These are phyloP conservation scores for Zygogramma bicolorata DNA, from an alignment of 2,888 invertebrate species.

Conservation along the genomic window DNA sequence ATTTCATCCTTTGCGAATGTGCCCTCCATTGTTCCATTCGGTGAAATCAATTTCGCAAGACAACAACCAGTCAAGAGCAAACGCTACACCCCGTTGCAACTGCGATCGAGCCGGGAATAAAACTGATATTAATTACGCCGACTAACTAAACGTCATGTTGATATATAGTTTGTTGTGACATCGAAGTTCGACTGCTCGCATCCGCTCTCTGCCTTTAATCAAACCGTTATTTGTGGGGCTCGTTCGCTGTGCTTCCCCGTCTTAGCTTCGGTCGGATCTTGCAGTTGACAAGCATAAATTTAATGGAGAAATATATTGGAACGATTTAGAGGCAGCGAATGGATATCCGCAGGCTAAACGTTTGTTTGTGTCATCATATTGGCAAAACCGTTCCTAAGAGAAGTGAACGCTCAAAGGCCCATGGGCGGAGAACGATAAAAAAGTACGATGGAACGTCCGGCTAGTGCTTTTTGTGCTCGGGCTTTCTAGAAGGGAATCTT, in stretches of 20 bases:
- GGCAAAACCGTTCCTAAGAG: slow-evolving; percentile 39
- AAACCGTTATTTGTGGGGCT: slow-evolving; percentile 42
- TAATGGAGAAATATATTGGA: slow-evolving; percentile 51
- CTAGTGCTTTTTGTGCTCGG: background rate
- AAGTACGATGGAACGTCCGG: background rate
- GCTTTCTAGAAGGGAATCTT: background rate
- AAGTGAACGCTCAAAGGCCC: slow-evolving; percentile 23
- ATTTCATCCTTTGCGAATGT: too few relatives aligned
- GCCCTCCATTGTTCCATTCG: background rate
- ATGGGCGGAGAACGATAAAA: background rate
- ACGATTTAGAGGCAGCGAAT: slow-evolving; percentile 52
- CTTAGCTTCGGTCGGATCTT: slow-evolving; percentile 52
- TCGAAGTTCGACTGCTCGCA: slow-evolving; percentile 45
- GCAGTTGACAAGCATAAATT: slow-evolving; percentile 56
- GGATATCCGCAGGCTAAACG: slow-evolving; percentile 56
- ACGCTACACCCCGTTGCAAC: background rate
- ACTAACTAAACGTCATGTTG: slow-evolving; percentile 32
- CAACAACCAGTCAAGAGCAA: background rate
- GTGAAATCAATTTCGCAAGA: background rate
- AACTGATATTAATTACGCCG: slow-evolving; percentile 27
- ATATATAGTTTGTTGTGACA: slow-evolving; percentile 44
- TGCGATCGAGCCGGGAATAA: slow-evolving; percentile 10
- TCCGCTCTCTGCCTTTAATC: slow-evolving; percentile 50
- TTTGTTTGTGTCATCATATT: slow-evolving; percentile 57
- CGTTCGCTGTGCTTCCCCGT: slow-evolving; percentile 39